Evolutionary conservation across 1,140 invertebrate genomes (phyloP).

Genomic region (Pseudoatta argentina): DNA sequence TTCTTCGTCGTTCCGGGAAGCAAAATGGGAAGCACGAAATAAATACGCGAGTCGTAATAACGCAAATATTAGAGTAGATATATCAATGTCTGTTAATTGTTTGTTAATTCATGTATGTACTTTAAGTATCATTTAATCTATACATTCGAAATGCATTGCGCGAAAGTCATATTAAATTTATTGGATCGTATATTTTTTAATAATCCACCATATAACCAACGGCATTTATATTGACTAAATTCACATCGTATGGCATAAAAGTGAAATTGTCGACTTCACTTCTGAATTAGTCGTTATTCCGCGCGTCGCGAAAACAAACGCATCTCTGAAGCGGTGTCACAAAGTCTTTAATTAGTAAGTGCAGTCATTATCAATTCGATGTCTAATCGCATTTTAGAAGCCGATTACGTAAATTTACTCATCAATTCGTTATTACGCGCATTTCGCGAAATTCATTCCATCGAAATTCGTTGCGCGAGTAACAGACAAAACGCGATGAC

Average conservation of each 20-base stretch:
- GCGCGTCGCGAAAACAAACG: too few relatives aligned
- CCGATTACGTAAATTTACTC: too few relatives aligned
- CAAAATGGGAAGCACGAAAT: not conserved
- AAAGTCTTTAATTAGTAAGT: not conserved
- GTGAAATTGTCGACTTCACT: too few relatives aligned
- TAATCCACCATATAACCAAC: too few relatives aligned
- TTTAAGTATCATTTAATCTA: not conserved
- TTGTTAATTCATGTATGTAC: not conserved
- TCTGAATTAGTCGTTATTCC: too few relatives aligned
- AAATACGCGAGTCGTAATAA: not conserved
- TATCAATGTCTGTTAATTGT: not conserved
- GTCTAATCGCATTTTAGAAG: not conserved
- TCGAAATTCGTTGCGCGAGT: too few relatives aligned
- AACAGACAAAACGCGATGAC: too few relatives aligned
- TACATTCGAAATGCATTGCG: too few relatives aligned
- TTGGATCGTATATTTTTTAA: too few relatives aligned
- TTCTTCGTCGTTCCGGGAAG: not conserved
- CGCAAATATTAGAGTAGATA: not conserved
- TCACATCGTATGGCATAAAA: too few relatives aligned
- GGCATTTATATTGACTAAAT: too few relatives aligned
- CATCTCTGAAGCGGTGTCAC: not conserved
- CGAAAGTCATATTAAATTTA: too few relatives aligned
- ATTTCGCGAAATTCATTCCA: not conserved
- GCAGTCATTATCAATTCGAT: not conserved
- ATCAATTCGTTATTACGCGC: not conserved